These are phyloP conservation scores for Siniperca knerii DNA, from an alignment of 2,113 vertebrate species.

Conservation along the genomic window DNA sequence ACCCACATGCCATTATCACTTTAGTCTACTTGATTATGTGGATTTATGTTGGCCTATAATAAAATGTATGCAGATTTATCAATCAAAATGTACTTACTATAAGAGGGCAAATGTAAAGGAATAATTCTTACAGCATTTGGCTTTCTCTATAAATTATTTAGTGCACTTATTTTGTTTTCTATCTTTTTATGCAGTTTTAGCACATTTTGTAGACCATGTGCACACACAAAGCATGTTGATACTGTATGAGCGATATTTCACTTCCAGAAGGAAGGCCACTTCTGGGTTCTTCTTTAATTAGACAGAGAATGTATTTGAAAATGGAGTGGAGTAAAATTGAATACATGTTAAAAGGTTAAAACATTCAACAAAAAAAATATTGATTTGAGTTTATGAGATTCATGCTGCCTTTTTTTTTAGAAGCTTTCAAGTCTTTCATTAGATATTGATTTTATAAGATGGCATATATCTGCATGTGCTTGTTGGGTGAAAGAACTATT, in stretches of 20 bases:
- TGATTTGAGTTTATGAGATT: constrained; percentile 4
- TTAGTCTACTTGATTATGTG: background rate
- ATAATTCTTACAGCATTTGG: background rate
- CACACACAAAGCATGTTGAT: constrained; percentile 11
- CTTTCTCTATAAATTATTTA: constrained; percentile 14
- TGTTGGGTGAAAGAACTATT: constrained; percentile 18
- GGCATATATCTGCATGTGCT: constrained; percentile 46
- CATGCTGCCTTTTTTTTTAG: background rate
- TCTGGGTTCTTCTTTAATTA: constrained; percentile 37
- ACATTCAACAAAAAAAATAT: constrained; percentile 10
- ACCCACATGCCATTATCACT: background rate
- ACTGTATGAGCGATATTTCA: constrained; percentile 16
- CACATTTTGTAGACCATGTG: background rate
- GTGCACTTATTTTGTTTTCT: background rate
- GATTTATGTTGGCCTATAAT: background rate
- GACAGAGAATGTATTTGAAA: constrained; percentile 6
- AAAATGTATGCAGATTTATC: too few relatives aligned
- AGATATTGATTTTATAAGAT: constrained; percentile 31
- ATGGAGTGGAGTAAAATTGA: background rate
- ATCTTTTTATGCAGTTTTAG: constrained; percentile 21
- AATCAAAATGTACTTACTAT: background rate
- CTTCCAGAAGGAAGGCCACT: background rate
- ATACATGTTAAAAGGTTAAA: constrained; percentile 32
- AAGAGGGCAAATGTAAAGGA: background rate
- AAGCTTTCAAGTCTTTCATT: constrained; percentile 33